phyloP scores from a whole-genome alignment of 2,888 invertebrate genomes.

The Tipula confusa region DNA sequence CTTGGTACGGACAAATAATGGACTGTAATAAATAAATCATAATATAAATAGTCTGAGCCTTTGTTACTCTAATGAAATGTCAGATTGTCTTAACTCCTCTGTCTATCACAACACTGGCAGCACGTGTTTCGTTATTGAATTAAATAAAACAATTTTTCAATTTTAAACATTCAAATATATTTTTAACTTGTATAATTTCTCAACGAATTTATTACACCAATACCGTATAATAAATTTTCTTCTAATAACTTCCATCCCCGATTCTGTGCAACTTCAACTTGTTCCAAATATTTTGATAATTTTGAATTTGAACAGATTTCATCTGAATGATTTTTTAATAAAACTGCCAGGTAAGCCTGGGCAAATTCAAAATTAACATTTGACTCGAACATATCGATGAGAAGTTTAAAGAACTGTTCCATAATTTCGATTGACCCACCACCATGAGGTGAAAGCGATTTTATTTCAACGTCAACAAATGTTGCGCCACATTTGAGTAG shows the following conservation, averaged over 20 bases:
- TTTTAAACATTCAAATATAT: background rate
- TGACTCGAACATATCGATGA: slow-evolving; percentile 65
- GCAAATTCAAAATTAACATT: slow-evolving; percentile 84
- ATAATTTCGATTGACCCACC: slow-evolving; percentile 69
- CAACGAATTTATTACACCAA: slow-evolving; percentile 70
- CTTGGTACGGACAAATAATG: no score
- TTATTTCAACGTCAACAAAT: slow-evolving; percentile 81
- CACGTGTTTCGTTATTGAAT: no score
- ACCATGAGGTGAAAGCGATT: slow-evolving; percentile 67
- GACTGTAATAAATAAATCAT: no score
- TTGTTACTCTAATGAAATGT: no score
- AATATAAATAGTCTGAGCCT: no score
- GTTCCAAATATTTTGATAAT: slow-evolving; percentile 54
- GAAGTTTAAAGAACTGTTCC: slow-evolving; percentile 71
- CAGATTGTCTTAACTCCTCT: no score
- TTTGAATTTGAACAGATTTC: slow-evolving; percentile 55
- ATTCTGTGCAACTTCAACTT: slow-evolving; percentile 57
- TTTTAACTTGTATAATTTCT: slow-evolving; percentile 53
- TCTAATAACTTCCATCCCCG: slow-evolving; percentile 65
- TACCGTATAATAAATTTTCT: slow-evolving; percentile 65
- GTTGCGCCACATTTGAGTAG: slow-evolving; percentile 66
- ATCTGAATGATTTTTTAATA: slow-evolving; percentile 74
- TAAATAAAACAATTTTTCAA: background rate
- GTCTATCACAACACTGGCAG: no score
- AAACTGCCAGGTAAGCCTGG: slow-evolving; percentile 83